Base-by-base conservation (phyloP, 2,113 vertebrate genomes). In the Bujurquina vittata region DNA sequence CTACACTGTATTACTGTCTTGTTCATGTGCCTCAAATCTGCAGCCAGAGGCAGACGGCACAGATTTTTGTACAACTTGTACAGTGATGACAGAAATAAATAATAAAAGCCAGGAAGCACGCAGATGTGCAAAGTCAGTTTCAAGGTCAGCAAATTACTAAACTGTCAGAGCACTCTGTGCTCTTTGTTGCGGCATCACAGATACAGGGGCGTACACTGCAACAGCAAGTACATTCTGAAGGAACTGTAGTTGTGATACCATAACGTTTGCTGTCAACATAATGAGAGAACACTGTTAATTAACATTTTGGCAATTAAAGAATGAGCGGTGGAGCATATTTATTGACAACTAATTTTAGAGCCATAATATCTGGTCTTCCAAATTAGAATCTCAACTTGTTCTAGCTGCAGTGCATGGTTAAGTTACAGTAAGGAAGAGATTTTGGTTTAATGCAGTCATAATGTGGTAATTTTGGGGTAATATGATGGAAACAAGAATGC, bases 31-130 rank as follows among this genome's bases (percentile, higher is more conserved):
- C 61, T 65, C 31, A 40, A 79, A 56, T 63, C 29, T 63, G 20
- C n/a, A 65, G 31, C 60, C 75, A 77, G 35, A 49, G 57, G 37
- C 57, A 77, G 75, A 77, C 60, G 75, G 57, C 18, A 20, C 46
- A 40, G 37, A 60, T 10, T 60, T 60, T 20, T 49, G 58, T 49
- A 60, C 49, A 62, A 59, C 67, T 46, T n/a, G 56, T 43, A 63
- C 26, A 63, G 31, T 18, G 15, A 60, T 52, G 43, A 61, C 0
- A 5, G 7, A 62, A 77, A 62, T 54, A 62, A 76, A 72, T 8
- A 52, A 52, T 72, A 72, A 46, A 31, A 72, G 26, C 6, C 17
- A 54, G 67, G 46, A 54, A 72, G 26, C 6, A 0, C 46, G 52
- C 46, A 72, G 67, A 72, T 72, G 67, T 72, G 67, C 46, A 72